These are phyloP conservation scores for Hippoglossus stenolepis DNA, from an alignment of 2,113 vertebrate species.

Conservation along the genomic window DNA sequence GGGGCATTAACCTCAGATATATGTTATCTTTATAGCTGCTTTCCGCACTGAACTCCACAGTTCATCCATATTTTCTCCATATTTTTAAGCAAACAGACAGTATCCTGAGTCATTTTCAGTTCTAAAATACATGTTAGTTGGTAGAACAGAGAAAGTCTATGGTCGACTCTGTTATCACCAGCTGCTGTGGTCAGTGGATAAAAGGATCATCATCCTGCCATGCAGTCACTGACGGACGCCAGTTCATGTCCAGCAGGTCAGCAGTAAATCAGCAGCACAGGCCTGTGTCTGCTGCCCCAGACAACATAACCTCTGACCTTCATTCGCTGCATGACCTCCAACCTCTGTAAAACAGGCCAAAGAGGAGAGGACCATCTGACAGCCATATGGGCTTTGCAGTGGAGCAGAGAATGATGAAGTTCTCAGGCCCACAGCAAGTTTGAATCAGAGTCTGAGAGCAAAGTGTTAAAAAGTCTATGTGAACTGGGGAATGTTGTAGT, in stretches of 20 bases:
- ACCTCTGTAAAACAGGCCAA: slow-evolving; percentile 59
- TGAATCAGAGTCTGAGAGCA: slow-evolving; percentile 19
- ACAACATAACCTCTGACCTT: slow-evolving; percentile 65
- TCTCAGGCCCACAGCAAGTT: slow-evolving; percentile 19
- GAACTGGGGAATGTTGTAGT: neutral
- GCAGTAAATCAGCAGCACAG: slow-evolving; percentile 70
- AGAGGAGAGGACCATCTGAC: slow-evolving; percentile 68
- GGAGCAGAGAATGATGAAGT: slow-evolving; percentile 56
- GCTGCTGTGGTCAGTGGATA: slow-evolving; percentile 55
- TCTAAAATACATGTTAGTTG: neutral
- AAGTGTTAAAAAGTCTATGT: slow-evolving; percentile 11
- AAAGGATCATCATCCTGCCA: slow-evolving; percentile 42
- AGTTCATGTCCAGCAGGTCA: slow-evolving; percentile 66
- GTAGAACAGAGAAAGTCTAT: neutral
- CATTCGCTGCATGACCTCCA: slow-evolving; percentile 49
- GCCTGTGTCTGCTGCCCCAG: slow-evolving; percentile 56
- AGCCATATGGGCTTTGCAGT: slow-evolving; percentile 61
- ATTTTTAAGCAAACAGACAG: neutral
- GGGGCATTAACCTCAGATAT: neutral
- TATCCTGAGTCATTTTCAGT: neutral
- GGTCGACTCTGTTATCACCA: neutral
- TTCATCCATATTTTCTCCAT: no score
- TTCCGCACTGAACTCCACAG: no score
- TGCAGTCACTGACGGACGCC: slow-evolving; percentile 31
- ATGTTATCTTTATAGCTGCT: neutral